A percentile compares a stretch with the other conserved stretches of the same genome.
Evolutionary conservation across 1,140 invertebrate species (phyloP).

Genomic region (Stegodyphus dumicola): DNA sequence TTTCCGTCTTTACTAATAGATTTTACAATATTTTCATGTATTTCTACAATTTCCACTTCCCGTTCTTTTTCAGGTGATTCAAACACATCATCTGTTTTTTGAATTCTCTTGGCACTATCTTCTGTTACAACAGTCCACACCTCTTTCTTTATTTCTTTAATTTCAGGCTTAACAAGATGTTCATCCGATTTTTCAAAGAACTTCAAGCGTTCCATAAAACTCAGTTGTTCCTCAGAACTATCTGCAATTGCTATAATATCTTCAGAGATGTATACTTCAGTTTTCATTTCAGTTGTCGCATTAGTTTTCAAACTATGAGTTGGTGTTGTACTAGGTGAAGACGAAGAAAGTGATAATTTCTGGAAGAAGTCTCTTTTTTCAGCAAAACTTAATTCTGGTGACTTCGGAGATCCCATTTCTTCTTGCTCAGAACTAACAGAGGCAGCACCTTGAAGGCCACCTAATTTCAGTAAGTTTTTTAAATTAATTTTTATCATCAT

Average conservation of each 20-base stretch:
- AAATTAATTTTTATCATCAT: background rate
- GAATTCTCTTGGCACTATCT: background rate
- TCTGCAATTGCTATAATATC: background rate
- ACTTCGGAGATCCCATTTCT: background rate
- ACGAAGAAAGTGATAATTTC: constrained; percentile 43
- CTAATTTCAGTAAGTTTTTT: constrained; percentile 9
- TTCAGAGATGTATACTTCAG: background rate
- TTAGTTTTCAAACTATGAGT: constrained; percentile 26
- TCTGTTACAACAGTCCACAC: constrained; percentile 24
- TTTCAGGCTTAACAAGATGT: background rate
- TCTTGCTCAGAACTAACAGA: background rate
- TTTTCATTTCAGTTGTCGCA: background rate
- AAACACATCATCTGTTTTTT: background rate
- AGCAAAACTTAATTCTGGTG: constrained; percentile 52
- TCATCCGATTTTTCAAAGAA: constrained; percentile 51
- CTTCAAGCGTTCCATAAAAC: constrained; percentile 48
- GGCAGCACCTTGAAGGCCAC: constrained; percentile 12
- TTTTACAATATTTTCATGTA: background rate
- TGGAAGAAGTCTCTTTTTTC: constrained; percentile 61
- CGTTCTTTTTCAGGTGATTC: constrained; percentile 12
- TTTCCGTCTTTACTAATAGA: constrained; percentile 10
- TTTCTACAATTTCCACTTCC: constrained; percentile 27
- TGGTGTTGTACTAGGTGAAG: constrained; percentile 18
- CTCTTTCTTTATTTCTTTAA: constrained; percentile 54
- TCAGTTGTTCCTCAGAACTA: constrained; percentile 48